A percentile compares a stretch with the other conserved stretches of the same genome.
These are phyloP conservation scores for Drosophila macrospina DNA, from an alignment of 2,888 invertebrate species.

Conservation along the genomic window DNA sequence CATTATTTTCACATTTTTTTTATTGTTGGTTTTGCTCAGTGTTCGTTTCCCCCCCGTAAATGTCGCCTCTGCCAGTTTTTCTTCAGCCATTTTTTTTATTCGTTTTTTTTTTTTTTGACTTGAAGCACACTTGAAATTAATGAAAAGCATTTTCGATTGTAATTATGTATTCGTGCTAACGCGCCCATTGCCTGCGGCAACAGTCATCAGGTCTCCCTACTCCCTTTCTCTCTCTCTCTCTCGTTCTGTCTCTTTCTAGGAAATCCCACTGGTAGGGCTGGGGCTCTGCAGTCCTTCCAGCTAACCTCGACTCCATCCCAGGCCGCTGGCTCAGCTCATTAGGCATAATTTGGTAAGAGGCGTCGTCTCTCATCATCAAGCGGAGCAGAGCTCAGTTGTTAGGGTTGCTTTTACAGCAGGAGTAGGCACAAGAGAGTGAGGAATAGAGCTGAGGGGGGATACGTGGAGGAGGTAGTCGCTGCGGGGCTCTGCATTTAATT, in stretches of 20 bases:
- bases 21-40: background rate
- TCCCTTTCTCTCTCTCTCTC: background rate
- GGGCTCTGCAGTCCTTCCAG: constrained; percentile 4
- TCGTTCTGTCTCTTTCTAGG: background rate
- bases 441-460: background rate
- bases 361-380: constrained; percentile 30
- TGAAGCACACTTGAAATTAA: constrained; percentile 74
- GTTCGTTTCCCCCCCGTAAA: background rate
- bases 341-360: constrained; percentile 67
- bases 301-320: background rate
- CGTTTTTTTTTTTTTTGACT: constrained; percentile 26
- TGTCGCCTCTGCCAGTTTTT: background rate
- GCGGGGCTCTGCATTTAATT: constrained; percentile 66
- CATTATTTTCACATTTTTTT: constrained; percentile 42
- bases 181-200: constrained; percentile 54
- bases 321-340: constrained; percentile 64
- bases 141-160: constrained; percentile 79
- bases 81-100: background rate
- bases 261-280: background rate
- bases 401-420: constrained; percentile 10
- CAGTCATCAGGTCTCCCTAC: constrained; percentile 39
- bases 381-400: constrained; percentile 17
- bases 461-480: constrained; percentile 14
- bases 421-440: background rate
- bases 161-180: constrained; percentile 77